Conservation (phyloP, 2,888 invertebrate genomes). For the Chirona hameri region DNA sequence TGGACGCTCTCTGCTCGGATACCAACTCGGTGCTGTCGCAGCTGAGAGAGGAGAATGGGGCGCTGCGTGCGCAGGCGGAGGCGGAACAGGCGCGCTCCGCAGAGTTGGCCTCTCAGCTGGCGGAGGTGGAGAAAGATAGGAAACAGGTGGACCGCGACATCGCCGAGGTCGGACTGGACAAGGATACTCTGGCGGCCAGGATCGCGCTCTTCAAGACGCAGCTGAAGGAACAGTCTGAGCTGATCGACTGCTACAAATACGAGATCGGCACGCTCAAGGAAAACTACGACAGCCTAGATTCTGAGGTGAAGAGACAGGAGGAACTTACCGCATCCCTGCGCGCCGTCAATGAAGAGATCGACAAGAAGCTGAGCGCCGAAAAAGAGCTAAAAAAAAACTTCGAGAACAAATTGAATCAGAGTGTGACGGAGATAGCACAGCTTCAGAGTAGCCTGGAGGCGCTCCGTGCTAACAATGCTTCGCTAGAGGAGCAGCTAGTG, state of each 20-base stretch:
- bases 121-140: neutral
- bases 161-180: neutral
- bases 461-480: neutral
- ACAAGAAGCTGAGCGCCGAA: neutral
- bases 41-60: slow-evolving; percentile 2
- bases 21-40: neutral
- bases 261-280: neutral
- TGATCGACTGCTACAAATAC: slow-evolving; percentile 22
- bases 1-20: slow-evolving; percentile 3
- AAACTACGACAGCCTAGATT: neutral
- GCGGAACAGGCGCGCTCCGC: neutral
- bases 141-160: neutral
- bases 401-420: neutral
- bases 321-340: neutral
- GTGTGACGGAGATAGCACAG: neutral
- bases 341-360: neutral
- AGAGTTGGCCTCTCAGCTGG: slow-evolving; percentile 1
- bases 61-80: neutral
- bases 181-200: neutral
- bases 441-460: neutral
- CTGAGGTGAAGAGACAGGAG: neutral
- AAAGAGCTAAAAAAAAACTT: slow-evolving; percentile 28
- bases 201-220: slow-evolving; percentile 6
- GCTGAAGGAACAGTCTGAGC: slow-evolving; percentile 1
- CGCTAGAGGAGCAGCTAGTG: neutral